phyloP scores from a whole-genome alignment of 2,888 invertebrate genomes.

The Opisthograptis luteolata region DNA sequence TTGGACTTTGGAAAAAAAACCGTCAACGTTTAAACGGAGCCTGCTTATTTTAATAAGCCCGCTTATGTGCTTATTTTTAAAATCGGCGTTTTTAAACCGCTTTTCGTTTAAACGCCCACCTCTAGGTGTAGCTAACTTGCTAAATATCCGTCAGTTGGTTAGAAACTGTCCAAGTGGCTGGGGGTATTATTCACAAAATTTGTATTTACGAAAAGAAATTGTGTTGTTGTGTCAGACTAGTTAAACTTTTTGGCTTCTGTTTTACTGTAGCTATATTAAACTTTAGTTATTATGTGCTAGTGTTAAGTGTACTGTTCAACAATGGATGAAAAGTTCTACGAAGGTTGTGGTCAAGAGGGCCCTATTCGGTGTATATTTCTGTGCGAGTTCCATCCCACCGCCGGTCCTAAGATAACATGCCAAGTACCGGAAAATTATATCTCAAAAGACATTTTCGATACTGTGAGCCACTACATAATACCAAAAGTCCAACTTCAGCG shows the following conservation, averaged over 20 bases:
- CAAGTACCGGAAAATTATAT: conserved; percentile 92
- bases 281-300: conserved; percentile 31
- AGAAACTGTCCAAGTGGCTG: conserved; percentile 20
- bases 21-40: too few relatives aligned
- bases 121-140: too few relatives aligned
- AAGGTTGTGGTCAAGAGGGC: conserved; percentile 87
- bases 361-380: conserved; percentile 91
- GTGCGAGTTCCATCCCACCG: conserved; percentile 90
- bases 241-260: conserved; percentile 30
- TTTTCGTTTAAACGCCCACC: too few relatives aligned
- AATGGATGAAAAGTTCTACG: conserved; percentile 81
- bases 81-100: too few relatives aligned
- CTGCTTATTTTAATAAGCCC: too few relatives aligned
- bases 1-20: too few relatives aligned
- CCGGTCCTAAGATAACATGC: conserved; percentile 91
- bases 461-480: conserved; percentile 92
- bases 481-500: conserved; percentile 92
- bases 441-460: conserved; percentile 92
- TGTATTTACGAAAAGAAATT: conserved; percentile 51
- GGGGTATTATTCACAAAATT: conserved; percentile 26
- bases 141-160: conserved; percentile 44
- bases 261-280: conserved; percentile 1
- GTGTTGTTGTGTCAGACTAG: conserved; percentile 41
- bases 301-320: conserved; percentile 43
- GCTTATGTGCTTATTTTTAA: too few relatives aligned